Evolutionary conservation across 2,113 vertebrate genomes (phyloP).

Genomic region (Macaca mulatta): DNA sequence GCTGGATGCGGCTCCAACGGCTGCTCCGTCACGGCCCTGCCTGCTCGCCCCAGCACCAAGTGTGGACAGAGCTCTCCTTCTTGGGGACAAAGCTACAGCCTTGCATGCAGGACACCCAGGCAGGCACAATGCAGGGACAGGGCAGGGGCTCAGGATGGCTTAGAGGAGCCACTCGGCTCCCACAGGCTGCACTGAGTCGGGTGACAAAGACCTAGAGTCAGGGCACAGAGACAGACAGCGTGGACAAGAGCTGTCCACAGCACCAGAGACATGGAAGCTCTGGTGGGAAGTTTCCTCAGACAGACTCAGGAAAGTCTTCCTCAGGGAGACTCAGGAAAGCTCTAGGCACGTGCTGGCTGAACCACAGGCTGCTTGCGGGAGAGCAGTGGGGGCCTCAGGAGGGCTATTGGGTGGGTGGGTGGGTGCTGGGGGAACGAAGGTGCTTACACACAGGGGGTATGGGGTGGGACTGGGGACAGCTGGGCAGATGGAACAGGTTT

Average conservation of each 20-base stretch:
- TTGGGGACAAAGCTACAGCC: background rate
- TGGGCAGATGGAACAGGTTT: background rate
- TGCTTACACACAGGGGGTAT: background rate
- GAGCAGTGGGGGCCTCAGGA: background rate
- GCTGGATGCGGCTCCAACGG: background rate
- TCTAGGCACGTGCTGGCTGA: background rate
- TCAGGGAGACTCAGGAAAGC: background rate
- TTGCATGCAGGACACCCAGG: constrained; percentile 44
- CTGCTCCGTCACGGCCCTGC: background rate
- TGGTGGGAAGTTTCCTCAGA: background rate
- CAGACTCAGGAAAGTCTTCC: background rate
- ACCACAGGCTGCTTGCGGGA: background rate
- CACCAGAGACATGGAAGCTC: background rate
- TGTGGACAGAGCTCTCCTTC: constrained; percentile 81
- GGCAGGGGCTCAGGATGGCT: background rate
- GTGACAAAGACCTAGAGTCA: background rate
- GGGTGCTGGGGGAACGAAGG: background rate
- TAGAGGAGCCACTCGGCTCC: background rate
- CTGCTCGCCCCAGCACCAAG: background rate
- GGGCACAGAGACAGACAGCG: constrained; percentile 48
- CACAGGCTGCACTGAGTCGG: constrained; percentile 32
- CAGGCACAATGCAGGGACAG: background rate
- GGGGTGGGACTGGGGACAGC: too few relatives aligned
- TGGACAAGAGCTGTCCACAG: constrained; percentile 42
- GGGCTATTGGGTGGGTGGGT: background rate